Evolutionary conservation across 2,113 vertebrate species (phyloP).

Genomic region (Mystacornis crossleyi): DNA sequence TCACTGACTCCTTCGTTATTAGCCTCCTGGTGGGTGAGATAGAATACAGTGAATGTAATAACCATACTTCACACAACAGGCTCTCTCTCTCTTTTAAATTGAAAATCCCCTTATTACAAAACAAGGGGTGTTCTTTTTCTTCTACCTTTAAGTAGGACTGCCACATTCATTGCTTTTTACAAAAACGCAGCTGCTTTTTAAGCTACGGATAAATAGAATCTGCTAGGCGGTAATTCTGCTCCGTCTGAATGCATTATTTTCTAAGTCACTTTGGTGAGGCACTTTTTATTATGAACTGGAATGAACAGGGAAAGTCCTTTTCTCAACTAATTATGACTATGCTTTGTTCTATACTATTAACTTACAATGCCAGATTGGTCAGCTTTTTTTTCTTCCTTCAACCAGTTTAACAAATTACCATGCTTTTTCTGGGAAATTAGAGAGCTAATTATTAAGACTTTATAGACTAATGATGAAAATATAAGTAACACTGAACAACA

Average conservation of each 20-base stretch:
- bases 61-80: constrained; percentile 84
- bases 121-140: constrained; percentile 84
- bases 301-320: constrained; percentile 75
- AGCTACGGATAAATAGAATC: constrained; percentile 86
- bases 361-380: constrained; percentile 71
- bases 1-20: constrained; percentile 81
- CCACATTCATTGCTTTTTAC: constrained; percentile 83
- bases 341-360: constrained; percentile 75
- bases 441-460: constrained; percentile 72
- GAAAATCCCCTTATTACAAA: constrained; percentile 88
- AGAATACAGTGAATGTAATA: constrained; percentile 85
- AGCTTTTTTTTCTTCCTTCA: constrained; percentile 14
- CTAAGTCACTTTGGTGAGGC: constrained; percentile 73
- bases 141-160: constrained; percentile 82
- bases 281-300: constrained; percentile 75
- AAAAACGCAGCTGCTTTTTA: constrained; percentile 86
- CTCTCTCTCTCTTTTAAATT: constrained; percentile 81
- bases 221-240: constrained; percentile 76
- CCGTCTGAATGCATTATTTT: constrained; percentile 82
- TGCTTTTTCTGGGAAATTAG: constrained; percentile 66
- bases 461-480: constrained; percentile 63
- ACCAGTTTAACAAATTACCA: constrained; percentile 71
- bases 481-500: constrained; percentile 57
- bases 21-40: constrained; percentile 85
- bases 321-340: constrained; percentile 75